Conservation (phyloP, 2,113 vertebrate genomes). For the Odocoileus virginianus region DNA sequence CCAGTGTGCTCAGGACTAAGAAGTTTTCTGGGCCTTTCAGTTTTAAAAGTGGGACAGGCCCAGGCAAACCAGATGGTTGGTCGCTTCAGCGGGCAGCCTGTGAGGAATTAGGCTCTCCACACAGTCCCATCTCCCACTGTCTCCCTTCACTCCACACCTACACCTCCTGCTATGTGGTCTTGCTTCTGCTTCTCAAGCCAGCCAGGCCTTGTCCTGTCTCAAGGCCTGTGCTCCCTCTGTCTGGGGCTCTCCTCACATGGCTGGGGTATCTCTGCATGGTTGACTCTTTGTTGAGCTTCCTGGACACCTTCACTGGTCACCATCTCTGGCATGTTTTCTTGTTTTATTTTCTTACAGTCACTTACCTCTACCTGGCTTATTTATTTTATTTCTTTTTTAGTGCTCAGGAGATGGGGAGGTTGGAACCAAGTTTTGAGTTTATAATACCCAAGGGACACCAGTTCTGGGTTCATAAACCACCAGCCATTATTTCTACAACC, state of each 20-base stretch:
- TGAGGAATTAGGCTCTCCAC: background rate
- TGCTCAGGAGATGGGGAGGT: background rate
- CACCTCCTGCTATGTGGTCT: background rate
- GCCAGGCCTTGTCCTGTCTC: background rate
- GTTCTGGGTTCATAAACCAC: background rate
- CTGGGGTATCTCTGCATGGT: background rate
- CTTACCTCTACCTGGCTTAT: background rate
- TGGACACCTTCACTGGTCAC: background rate
- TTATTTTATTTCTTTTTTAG: background rate
- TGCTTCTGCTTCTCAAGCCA: background rate
- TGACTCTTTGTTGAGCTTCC: background rate
- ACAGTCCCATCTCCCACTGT: background rate
- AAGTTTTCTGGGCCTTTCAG: background rate
- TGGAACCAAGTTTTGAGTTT: background rate
- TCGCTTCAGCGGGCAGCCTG: background rate
- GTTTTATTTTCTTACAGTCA: background rate
- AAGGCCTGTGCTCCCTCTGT: background rate
- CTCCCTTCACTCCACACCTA: background rate
- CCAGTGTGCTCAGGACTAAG: background rate
- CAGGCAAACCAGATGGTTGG: background rate
- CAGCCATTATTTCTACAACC: background rate
- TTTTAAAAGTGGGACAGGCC: background rate
- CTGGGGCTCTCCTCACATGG: background rate
- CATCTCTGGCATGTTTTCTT: background rate
- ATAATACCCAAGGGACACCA: background rate